These are phyloP conservation scores for Hydropsyche betteni DNA, from an alignment of 2,888 invertebrate genomes.

Conservation along the genomic window DNA sequence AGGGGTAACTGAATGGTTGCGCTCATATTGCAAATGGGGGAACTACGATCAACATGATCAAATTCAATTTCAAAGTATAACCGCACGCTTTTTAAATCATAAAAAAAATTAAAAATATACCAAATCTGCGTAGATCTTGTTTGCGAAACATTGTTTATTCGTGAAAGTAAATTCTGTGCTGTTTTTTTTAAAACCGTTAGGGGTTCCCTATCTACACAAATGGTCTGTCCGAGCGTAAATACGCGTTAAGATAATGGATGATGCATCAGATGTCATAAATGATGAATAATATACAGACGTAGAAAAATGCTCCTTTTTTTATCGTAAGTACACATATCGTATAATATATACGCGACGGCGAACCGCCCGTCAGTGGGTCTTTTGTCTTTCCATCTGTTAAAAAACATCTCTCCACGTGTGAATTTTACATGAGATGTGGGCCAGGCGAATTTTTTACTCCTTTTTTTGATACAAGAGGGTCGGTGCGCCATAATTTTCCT, in stretches of 20 bases:
- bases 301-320: slow-evolving; percentile 31
- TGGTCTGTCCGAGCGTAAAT: slow-evolving; percentile 34
- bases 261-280: slow-evolving; percentile 35
- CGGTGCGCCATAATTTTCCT: slow-evolving; percentile 37
- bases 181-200: slow-evolving; percentile 4
- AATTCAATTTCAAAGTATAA: too few relatives aligned
- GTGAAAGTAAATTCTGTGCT: not conserved
- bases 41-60: too few relatives aligned
- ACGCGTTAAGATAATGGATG: slow-evolving; percentile 34
- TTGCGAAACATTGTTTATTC: not conserved
- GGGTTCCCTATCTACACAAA: slow-evolving; percentile 22
- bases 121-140: too few relatives aligned
- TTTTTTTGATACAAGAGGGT: too few relatives aligned
- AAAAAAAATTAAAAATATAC: too few relatives aligned
- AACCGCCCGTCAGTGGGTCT: slow-evolving; percentile 33
- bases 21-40: too few relatives aligned
- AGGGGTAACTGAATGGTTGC: too few relatives aligned
- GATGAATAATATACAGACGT: slow-evolving; percentile 27
- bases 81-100: too few relatives aligned
- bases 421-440: slow-evolving; percentile 42
- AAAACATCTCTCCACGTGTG: slow-evolving; percentile 39
- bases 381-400: slow-evolving; percentile 41
- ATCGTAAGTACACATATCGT: not conserved
- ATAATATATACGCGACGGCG: slow-evolving; percentile 6
- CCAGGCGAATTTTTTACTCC: slow-evolving; percentile 29